Conservation (phyloP, 2,113 vertebrate species). For the Himantopus leucocephalus region DNA sequence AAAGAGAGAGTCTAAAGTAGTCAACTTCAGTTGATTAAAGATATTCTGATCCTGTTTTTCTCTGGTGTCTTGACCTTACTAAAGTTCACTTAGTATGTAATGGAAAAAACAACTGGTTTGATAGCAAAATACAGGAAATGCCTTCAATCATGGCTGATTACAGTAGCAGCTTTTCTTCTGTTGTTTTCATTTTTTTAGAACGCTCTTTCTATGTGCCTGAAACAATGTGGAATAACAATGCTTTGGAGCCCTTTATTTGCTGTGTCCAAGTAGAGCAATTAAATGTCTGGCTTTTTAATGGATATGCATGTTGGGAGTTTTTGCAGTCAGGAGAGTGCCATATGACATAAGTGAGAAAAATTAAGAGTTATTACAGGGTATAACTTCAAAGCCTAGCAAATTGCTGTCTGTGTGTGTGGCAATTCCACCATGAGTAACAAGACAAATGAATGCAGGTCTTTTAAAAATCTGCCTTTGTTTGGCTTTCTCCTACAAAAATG, state of each 20-base stretch:
- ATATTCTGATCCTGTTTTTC: conserved; percentile 76
- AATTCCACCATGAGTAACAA: background rate
- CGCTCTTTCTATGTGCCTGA: conserved; percentile 40
- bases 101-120: conserved; percentile 87
- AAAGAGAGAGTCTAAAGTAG: conserved; percentile 59
- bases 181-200: conserved; percentile 58
- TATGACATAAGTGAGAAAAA: background rate
- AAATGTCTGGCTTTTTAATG: conserved; percentile 3
- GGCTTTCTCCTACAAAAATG: background rate
- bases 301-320: background rate
- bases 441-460: background rate
- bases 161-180: conserved; percentile 76
- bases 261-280: conserved; percentile 41
- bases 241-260: conserved; percentile 25
- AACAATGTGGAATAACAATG: conserved; percentile 48
- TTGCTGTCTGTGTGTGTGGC: background rate
- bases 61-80: conserved; percentile 72
- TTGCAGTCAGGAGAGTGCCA: background rate
- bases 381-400: conserved; percentile 2
- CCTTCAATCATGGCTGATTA: conserved; percentile 85
- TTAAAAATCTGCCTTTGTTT: background rate
- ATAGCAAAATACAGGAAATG: conserved; percentile 90
- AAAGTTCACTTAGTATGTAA: conserved; percentile 81
- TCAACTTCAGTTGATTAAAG: conserved; percentile 63
- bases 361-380: background rate